A percentile compares a stretch with the other conserved stretches of the same genome.
phyloP scores from a whole-genome alignment of 2,888 invertebrate species.

The Phaedon cochleariae region DNA sequence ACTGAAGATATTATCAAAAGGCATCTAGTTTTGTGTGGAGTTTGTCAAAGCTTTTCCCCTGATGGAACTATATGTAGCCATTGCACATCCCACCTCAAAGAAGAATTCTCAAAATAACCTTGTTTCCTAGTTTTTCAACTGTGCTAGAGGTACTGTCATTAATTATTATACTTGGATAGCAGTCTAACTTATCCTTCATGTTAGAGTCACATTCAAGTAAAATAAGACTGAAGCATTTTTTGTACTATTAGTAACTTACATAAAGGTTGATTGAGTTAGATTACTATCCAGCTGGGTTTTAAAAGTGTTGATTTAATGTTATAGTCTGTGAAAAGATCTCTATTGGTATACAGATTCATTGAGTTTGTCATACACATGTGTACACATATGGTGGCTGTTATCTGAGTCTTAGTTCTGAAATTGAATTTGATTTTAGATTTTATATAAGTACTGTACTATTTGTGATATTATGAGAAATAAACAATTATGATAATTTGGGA shows the following conservation, averaged over 20 bases:
- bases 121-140: slow-evolving; percentile 21
- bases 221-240: background rate
- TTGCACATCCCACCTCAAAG: slow-evolving; percentile 28
- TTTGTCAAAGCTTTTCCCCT: slow-evolving; percentile 43
- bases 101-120: slow-evolving; percentile 22
- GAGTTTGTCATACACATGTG: too few relatives aligned
- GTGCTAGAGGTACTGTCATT: slow-evolving; percentile 14
- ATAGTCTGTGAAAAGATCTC: background rate
- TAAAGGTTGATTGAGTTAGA: background rate
- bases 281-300: background rate
- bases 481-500: too few relatives aligned
- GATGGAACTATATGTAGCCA: slow-evolving; percentile 43
- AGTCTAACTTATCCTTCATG: background rate
- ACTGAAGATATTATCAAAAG: slow-evolving; percentile 43
- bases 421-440: too few relatives aligned
- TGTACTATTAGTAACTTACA: background rate
- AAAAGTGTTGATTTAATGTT: background rate
- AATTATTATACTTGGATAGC: background rate
- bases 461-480: too few relatives aligned
- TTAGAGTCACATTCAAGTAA: background rate
- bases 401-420: background rate
- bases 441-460: background rate
- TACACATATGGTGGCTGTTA: background rate
- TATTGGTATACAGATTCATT: background rate
- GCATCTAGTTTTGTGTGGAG: slow-evolving; percentile 39